Conservation (phyloP, 2,113 vertebrate species). For the Corythornis madagascariensis region DNA sequence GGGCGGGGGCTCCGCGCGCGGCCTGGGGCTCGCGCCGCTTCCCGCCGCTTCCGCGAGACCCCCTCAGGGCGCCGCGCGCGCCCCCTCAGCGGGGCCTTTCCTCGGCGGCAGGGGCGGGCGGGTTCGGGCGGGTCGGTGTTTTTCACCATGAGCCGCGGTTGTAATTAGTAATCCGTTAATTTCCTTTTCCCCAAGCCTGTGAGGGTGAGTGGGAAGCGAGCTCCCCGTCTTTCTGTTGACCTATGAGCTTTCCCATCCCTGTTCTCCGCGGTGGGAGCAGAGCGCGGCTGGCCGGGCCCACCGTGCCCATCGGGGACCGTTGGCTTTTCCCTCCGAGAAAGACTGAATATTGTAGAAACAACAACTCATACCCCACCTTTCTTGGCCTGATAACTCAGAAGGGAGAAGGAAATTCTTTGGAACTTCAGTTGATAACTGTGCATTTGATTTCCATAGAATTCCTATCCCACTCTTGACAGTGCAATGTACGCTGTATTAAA, state of each 20-base stretch:
- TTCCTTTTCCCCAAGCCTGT: not conserved
- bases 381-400: not conserved
- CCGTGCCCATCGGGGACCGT: not conserved
- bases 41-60: too few species aligned
- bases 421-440: not conserved
- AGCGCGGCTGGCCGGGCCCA: not conserved
- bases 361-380: not conserved
- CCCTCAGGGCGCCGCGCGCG: not conserved
- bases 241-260: not conserved
- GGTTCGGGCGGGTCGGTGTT: not conserved
- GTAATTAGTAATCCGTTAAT: not conserved
- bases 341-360: not conserved
- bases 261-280: not conserved
- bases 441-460: not conserved
- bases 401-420: not conserved
- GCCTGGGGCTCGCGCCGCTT: too few species aligned
- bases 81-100: too few species aligned
- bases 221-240: fast-evolving
- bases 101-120: too few species aligned
- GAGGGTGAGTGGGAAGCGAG: not conserved
- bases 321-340: not conserved
- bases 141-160: not conserved
- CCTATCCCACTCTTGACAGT: not conserved
- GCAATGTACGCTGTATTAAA: not conserved
- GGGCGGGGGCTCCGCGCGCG: too few species aligned